A percentile compares a stretch with the other conserved stretches of the same genome.
These are phyloP conservation scores for Maccullochella peelii DNA, from an alignment of 2,113 vertebrate species.

Conservation along the genomic window DNA sequence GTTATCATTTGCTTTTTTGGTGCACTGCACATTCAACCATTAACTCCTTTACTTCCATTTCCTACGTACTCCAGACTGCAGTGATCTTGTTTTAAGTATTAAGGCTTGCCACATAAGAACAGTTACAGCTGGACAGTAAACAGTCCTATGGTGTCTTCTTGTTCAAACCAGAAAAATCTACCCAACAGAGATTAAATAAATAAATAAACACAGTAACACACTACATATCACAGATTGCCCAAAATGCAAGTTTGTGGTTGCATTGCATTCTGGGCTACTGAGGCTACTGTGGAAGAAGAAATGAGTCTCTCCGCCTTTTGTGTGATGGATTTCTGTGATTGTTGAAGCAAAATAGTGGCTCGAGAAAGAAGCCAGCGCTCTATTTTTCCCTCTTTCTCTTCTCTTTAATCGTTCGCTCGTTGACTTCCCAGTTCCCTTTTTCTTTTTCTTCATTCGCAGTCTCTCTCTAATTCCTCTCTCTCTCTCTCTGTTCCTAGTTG, in stretches of 20 bases:
- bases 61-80: neutral
- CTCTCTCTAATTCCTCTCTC: accelerated
- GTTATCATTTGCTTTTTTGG: neutral
- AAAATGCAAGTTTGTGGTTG: neutral
- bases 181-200: neutral
- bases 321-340: neutral
- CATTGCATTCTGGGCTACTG: neutral
- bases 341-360: neutral
- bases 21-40: neutral
- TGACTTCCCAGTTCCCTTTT: neutral
- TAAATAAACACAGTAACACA: neutral
- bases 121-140: neutral
- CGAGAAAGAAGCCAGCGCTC: neutral
- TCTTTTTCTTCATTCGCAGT: neutral
- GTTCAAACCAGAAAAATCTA: neutral
- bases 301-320: too few relatives aligned
- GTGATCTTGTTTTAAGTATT: neutral
- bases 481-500: constrained; percentile 67
- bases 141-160: neutral
- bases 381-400: neutral
- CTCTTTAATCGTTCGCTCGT: neutral
- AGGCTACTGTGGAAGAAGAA: neutral
- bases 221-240: neutral
- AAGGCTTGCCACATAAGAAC: neutral
- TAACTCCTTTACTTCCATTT: neutral